A percentile compares a stretch with the other conserved stretches of the same genome.
phyloP scores from a whole-genome alignment of 2,797 vertebrate species.

The Poecilia velifera region DNA sequence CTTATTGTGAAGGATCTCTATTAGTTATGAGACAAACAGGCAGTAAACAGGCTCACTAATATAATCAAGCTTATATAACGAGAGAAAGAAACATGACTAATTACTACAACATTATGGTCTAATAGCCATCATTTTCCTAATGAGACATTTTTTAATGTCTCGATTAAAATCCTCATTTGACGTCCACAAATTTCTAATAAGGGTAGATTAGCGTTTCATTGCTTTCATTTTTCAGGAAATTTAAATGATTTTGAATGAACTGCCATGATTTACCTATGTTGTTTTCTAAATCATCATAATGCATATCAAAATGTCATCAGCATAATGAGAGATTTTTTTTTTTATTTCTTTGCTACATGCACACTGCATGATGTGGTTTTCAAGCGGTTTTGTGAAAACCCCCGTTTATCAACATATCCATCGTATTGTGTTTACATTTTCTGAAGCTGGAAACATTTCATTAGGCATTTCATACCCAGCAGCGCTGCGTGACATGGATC shows the following conservation, averaged over 20 bases:
- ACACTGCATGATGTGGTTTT: conserved; percentile 25
- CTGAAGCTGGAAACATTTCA: conserved; percentile 53
- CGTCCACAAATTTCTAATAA: conserved; percentile 12
- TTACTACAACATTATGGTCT: conserved; percentile 9
- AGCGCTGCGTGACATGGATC: conserved; percentile 10
- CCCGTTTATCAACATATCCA: conserved; percentile 44
- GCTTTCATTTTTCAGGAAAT: conserved; percentile 29
- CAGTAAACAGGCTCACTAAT: not conserved
- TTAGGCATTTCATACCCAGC: conserved; percentile 22
- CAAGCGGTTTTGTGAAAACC: conserved; percentile 12
- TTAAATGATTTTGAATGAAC: conserved; percentile 22
- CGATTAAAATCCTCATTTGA: conserved; percentile 31
- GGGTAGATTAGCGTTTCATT: conserved; percentile 37
- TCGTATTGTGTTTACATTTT: conserved; percentile 61
- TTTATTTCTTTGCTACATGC: conserved; percentile 20
- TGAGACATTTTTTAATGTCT: conserved; percentile 28
- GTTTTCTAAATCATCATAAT: conserved; percentile 13
- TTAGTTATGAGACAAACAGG: not conserved
- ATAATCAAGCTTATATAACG: not conserved
- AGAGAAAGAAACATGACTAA: not conserved
- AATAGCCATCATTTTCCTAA: conserved; percentile 33
- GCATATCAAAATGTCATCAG: conserved; percentile 31
- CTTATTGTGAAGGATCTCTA: not conserved
- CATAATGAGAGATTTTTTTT: conserved; percentile 10
- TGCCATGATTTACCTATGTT: not conserved